phyloP scores from a whole-genome alignment of 2,113 vertebrate genomes.

The Nyctibius bracteatus region DNA sequence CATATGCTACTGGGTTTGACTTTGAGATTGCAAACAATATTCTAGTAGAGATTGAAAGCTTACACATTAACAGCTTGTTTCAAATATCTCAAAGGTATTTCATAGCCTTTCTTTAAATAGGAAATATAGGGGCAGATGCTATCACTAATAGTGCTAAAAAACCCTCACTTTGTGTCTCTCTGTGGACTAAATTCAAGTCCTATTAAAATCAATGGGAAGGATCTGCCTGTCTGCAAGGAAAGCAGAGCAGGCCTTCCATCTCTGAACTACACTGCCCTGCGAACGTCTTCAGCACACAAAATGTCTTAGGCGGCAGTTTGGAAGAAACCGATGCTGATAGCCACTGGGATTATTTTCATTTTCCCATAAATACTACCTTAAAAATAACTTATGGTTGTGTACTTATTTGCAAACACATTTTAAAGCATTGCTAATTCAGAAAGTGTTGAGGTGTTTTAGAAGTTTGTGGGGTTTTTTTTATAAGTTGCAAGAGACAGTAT shows the following conservation, averaged over 20 bases:
- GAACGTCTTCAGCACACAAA: not conserved
- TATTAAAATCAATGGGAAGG: constrained; percentile 15
- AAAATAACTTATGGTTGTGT: not conserved
- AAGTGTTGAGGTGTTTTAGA: not conserved
- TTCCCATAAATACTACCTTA: not conserved
- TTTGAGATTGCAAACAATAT: constrained; percentile 3
- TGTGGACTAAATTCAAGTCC: not conserved
- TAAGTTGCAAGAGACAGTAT: not conserved
- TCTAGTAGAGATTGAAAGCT: not conserved
- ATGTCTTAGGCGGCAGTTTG: not conserved
- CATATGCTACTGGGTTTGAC: not conserved
- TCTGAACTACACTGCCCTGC: not conserved
- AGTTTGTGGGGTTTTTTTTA: not conserved
- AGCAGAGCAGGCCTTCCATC: not conserved
- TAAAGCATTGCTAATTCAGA: not conserved
- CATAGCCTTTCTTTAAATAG: not conserved
- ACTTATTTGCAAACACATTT: not conserved
- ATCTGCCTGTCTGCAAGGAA: not conserved
- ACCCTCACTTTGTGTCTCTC: not conserved
- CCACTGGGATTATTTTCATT: not conserved
- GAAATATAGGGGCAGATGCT: not conserved
- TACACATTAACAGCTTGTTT: constrained; percentile 31
- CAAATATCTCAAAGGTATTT: not conserved
- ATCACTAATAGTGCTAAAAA: not conserved
- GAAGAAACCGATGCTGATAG: not conserved